phyloP scores from a whole-genome alignment of 2,113 vertebrate genomes.

The Eublepharis macularius region DNA sequence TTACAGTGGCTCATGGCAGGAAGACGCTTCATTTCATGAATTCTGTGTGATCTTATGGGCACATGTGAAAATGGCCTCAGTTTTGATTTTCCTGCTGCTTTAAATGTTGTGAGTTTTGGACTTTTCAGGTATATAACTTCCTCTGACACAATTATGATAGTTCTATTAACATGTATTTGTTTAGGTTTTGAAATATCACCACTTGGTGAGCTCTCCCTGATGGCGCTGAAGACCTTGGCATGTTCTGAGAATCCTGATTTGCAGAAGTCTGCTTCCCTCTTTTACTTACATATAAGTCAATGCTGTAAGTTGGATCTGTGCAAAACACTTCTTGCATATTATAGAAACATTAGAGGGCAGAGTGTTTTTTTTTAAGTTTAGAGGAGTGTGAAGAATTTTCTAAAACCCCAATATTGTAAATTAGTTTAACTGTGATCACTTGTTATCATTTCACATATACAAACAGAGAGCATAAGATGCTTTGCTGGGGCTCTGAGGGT shows the following conservation, averaged over 20 bases:
- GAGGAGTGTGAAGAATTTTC: not conserved
- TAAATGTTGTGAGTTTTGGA: slow-evolving; percentile 15
- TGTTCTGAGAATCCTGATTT: slow-evolving; percentile 75
- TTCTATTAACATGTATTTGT: slow-evolving; percentile 39
- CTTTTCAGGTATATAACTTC: slow-evolving; percentile 19
- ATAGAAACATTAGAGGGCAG: not conserved
- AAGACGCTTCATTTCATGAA: no score
- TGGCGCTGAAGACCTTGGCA: slow-evolving; percentile 74
- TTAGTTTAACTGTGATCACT: not conserved
- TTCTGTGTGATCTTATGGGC: no score
- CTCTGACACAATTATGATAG: slow-evolving; percentile 23
- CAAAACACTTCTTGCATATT: not conserved
- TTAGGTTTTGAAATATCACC: slow-evolving; percentile 67
- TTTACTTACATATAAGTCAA: slow-evolving; percentile 79
- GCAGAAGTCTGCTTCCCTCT: slow-evolving; percentile 78
- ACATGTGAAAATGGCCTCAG: not conserved
- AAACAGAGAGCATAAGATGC: not conserved
- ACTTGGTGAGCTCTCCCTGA: slow-evolving; percentile 65
- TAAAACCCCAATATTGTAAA: not conserved
- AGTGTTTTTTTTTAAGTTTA: not conserved
- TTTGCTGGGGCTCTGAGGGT: not conserved
- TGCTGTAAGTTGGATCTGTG: slow-evolving; percentile 72
- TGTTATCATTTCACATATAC: not conserved
- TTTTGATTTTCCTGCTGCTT: not conserved
- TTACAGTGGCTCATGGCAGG: no score